Conservation (phyloP, 1,140 invertebrate species). For the Lasioglossum albipes region DNA sequence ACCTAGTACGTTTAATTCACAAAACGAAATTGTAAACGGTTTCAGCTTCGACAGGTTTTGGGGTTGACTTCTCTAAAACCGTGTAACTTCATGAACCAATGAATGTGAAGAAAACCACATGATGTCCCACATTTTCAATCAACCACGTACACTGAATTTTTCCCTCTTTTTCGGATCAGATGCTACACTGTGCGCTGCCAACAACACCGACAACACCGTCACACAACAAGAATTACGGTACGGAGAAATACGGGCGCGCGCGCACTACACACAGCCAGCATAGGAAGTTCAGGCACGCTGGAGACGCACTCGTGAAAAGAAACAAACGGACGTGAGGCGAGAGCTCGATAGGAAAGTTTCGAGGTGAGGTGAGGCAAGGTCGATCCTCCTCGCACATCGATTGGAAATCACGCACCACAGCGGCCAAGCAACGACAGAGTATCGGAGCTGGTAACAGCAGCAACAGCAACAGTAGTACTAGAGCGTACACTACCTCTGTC, state of each 20-base stretch:
- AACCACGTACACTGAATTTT: no score
- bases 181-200: no score
- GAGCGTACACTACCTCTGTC: background rate
- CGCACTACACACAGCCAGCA: background rate
- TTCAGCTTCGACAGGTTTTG: no score
- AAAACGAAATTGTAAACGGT: no score
- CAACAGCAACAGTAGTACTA: no score
- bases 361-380: constrained; percentile 27
- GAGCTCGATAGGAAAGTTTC: constrained; percentile 35
- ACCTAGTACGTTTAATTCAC: no score
- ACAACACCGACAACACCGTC: no score
- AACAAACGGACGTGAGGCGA: constrained; percentile 31
- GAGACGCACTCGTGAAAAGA: constrained; percentile 23
- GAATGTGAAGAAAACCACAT: no score
- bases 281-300: background rate
- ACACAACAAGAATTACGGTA: constrained; percentile 24
- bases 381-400: constrained; percentile 32
- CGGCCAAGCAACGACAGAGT: background rate
- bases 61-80: no score
- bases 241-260: constrained; percentile 4
- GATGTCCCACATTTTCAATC: no score
- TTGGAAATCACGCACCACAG: constrained; percentile 46
- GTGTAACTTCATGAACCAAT: no score
- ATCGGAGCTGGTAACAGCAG: background rate
- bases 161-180: no score